phyloP scores from a whole-genome alignment of 2,888 invertebrate species.

The Oasisia sp. region DNA sequence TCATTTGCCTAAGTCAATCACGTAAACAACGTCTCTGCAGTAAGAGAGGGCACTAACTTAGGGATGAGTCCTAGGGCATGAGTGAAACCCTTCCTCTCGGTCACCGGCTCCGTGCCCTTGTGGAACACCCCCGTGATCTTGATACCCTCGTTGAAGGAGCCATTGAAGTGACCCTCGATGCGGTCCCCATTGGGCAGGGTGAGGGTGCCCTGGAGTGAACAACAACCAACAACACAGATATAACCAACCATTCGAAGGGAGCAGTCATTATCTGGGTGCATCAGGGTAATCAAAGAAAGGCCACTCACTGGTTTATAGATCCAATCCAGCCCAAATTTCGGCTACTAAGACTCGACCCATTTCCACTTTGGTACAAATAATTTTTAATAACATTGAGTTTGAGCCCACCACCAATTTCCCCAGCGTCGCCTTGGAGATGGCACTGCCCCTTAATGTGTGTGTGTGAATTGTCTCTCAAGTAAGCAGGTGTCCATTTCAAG shows the following conservation, averaged over 20 bases:
- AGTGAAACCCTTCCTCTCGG: conserved; percentile 31
- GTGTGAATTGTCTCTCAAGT: neutral
- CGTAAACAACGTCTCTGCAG: neutral
- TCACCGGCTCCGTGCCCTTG: conserved; percentile 60
- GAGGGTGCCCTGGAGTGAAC: conserved; percentile 73
- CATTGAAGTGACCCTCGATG: conserved; percentile 79
- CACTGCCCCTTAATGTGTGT: too few species aligned
- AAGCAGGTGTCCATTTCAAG: neutral
- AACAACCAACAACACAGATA: neutral
- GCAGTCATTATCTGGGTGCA: too few species aligned
- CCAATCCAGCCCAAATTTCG: too few species aligned
- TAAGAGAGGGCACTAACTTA: conserved; percentile 32
- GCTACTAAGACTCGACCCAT: too few species aligned
- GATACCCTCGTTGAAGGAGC: conserved; percentile 80
- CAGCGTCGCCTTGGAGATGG: too few species aligned
- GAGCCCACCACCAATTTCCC: too few species aligned
- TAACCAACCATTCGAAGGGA: neutral
- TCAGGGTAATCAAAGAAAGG: too few species aligned
- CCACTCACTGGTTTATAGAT: too few species aligned
- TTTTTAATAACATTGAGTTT: too few species aligned
- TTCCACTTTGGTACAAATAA: too few species aligned
- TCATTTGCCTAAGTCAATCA: neutral
- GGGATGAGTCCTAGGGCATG: conserved; percentile 39
- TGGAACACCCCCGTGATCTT: conserved; percentile 78
- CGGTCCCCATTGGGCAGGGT: conserved; percentile 82